Conservation (phyloP, 2,113 vertebrate genomes). For the Engraulis encrasicolus region DNA sequence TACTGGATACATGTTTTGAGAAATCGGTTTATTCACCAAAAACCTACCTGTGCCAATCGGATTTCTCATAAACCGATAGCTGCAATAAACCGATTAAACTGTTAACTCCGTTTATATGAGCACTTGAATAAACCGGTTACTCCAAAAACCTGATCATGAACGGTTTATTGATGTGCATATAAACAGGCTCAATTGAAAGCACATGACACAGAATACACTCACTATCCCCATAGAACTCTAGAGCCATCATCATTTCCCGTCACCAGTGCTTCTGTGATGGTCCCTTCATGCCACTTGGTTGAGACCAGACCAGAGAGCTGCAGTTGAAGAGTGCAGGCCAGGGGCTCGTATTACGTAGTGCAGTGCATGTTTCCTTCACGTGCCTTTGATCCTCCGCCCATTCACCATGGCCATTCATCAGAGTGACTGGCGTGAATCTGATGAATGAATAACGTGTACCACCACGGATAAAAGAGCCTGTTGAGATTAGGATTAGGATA, state of each 20-base stretch:
- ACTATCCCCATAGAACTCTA: not conserved
- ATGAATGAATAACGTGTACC: not conserved
- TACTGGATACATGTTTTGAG: too few relatives aligned
- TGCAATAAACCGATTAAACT: too few relatives aligned
- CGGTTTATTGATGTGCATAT: too few relatives aligned
- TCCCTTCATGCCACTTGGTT: not conserved
- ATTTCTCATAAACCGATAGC: too few relatives aligned
- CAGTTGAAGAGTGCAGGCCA: not conserved
- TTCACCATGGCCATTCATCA: not conserved
- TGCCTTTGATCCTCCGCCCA: not conserved
- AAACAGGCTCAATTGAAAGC: too few relatives aligned
- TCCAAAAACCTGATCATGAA: too few relatives aligned
- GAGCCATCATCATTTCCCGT: not conserved
- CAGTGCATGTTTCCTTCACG: not conserved
- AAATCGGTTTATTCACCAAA: too few relatives aligned
- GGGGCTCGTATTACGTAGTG: too few relatives aligned
- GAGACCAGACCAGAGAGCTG: not conserved
- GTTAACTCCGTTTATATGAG: too few relatives aligned
- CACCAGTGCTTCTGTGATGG: not conserved
- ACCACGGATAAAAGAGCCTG: not conserved
- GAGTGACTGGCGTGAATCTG: not conserved
- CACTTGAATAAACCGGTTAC: too few relatives aligned
- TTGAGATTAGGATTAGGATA: not conserved
- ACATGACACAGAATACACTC: not conserved
- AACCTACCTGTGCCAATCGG: too few relatives aligned